Base-by-base conservation (phyloP, 2,888 invertebrate genomes). In the Therioaphis trifolii region DNA sequence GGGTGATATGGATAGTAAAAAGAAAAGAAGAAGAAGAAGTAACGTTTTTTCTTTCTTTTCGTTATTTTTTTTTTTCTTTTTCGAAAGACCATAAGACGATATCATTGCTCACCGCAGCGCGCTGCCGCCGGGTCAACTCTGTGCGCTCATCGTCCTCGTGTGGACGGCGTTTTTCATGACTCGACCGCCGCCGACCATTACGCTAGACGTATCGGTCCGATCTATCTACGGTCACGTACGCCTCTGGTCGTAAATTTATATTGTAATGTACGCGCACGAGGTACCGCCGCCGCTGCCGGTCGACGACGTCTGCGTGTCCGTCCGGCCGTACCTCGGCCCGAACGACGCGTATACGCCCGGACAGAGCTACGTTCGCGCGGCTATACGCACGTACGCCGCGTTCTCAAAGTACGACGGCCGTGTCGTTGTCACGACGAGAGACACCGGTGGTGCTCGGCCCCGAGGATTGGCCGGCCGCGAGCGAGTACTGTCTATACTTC, bases 201-300 rank as follows among this genome's bases (percentile, higher is more conserved):
- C 74, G 55, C 27, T 18, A n/a, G 43, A 29, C 43, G 1, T 75
- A 75, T 75, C 75, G 75, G 75, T 46, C 76, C 46, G 63, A 27
- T 43, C 61, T 7, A 49, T 77, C 46, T 63, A 21, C 63, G 63
- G 76, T 77, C 76, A 63, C 76, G 63, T 63, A 76, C 74, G 61
- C 76, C 43, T 69, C 46, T 46, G 71, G 71, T 46, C 46, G 69
- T 69, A 69, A 49, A 49, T 76, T 49, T 63, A n/a, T n/a, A 63
- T 76, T 76, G 9, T 63, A 9, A 61, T 63, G n/a, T 43, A 55
- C 55, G 18, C 58, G n/a, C 4, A n/a, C n/a, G n/a, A n/a, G n/a
- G 69, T 24, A 58, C 24, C 15, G n/a, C n/a, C n/a, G n/a, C n/a
- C n/a, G n/a, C n/a, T n/a, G n/a, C 14, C 18, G 69, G 12, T 12